Evolutionary conservation across 1,140 invertebrate genomes (phyloP).

Genomic region (Trichoplusia ni): DNA sequence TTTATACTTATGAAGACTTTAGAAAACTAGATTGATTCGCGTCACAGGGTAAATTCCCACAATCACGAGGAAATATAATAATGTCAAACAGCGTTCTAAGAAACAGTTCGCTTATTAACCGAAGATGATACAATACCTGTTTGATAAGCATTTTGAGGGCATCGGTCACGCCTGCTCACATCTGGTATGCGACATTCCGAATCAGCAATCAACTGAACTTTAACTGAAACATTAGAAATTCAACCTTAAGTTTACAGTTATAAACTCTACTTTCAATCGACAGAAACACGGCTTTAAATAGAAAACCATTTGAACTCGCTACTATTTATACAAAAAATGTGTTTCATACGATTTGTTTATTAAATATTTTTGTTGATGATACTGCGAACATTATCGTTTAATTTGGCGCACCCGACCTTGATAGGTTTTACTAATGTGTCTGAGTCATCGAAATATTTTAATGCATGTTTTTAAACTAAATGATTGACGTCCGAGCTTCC

Average conservation of each 20-base stretch:
- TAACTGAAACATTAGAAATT: not conserved
- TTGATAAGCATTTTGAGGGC: conserved; percentile 14
- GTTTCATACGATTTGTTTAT: conserved; percentile 1
- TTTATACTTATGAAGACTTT: no score
- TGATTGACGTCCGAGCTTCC: not conserved
- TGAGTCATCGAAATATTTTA: not conserved
- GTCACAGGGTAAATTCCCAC: conserved; percentile 5
- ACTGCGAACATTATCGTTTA: not conserved
- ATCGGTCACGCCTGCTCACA: conserved; percentile 3
- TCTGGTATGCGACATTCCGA: conserved; percentile 20
- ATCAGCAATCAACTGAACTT: conserved; percentile 23
- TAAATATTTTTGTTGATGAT: not conserved
- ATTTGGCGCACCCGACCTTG: no score
- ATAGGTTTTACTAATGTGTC: not conserved
- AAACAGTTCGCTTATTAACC: not conserved
- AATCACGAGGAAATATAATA: not conserved
- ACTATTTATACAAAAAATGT: conserved; percentile 6
- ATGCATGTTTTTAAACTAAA: no score
- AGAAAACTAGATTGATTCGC: not conserved
- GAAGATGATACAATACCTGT: conserved; percentile 10
- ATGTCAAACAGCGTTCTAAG: conserved; percentile 3
- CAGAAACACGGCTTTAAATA: not conserved
- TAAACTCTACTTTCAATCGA: not conserved
- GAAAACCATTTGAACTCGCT: not conserved
- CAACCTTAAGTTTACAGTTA: not conserved